Evolutionary conservation across 2,113 vertebrate genomes (phyloP), one percentile per base, ranked within the genome.

Genomic region (Oenanthe oenanthe): DNA sequence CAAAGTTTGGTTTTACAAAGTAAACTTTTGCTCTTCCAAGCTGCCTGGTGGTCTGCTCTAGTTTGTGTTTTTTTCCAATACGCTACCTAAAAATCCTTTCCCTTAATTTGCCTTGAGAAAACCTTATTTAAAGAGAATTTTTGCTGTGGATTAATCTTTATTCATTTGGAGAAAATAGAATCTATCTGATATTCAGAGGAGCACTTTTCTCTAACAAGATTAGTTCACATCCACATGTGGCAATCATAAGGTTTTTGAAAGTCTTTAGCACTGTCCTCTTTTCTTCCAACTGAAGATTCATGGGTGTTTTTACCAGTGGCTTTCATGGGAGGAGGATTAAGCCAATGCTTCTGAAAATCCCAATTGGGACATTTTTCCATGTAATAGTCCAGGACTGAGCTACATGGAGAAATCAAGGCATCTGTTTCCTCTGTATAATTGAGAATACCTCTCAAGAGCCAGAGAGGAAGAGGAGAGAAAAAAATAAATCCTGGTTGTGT

Each of bases 1-100:
- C 83, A 79, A 96, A 85, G 76, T 92, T 97, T 94, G 95, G 94
- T 89, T 97, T 97, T 95, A 88, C 88, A 96, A 93, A 96, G 71
- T 95, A 96, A 97, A 97, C 96, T 91, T 77, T 56, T 67, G 45
- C 87, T 43, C 38, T 76, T 93, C 95, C 57, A 48, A 71, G 93
- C 65, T 95, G 94, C 93, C 53, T 13, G 74, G 95, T 80, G 89
- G 85, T 71, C 95, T 92, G 12, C 51, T 66, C 36, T 21, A 62
- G 43, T 71, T 75, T 88, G 74, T 76, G 48, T 2, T 62, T 24
- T 67, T 77, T 86, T 93, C 82, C 81, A 81, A 56, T 48, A 40
- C 3, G 2, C 78, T 25, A 45, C 57, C 45, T 94, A 89, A 95
- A 89, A 96, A 60, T 48, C 32, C 5, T 73, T 91, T 89, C 50